Evolutionary conservation across 2,797 vertebrate genomes (phyloP).

Genomic region (Bradypodion pumilum): DNA sequence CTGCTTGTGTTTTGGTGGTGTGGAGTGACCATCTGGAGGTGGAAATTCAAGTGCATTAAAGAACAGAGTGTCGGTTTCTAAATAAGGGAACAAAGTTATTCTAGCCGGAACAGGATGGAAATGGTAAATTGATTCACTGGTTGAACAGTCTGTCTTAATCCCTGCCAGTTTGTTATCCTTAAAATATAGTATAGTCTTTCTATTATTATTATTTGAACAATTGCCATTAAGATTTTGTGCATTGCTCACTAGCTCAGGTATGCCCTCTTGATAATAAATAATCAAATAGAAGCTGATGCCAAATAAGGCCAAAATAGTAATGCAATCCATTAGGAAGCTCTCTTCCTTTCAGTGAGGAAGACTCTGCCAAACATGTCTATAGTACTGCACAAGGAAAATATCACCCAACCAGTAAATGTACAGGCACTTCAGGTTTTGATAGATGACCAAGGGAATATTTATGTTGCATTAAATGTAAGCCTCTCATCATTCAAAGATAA

Average conservation of each 20-base stretch:
- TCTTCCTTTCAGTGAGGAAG: not conserved
- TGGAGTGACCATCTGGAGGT: too few species aligned
- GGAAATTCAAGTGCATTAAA: not conserved
- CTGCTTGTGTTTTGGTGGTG: too few species aligned
- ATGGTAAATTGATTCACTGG: not conserved
- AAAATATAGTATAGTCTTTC: not conserved
- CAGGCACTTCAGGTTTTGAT: conserved; percentile 24
- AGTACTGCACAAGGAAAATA: conserved; percentile 2
- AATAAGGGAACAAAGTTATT: not conserved
- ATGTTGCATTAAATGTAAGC: conserved; percentile 25
- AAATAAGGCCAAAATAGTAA: conserved; percentile 18
- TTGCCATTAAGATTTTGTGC: not conserved
- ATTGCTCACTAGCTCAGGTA: conserved; percentile 21
- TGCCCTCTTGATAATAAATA: conserved; percentile 21
- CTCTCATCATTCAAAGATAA: conserved; percentile 31
- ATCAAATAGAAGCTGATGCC: conserved; percentile 16
- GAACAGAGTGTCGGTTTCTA: not conserved
- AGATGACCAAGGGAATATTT: conserved; percentile 14
- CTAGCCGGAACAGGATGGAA: not conserved
- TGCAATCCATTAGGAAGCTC: conserved; percentile 27
- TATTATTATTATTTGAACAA: conserved; percentile 18
- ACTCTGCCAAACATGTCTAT: conserved; percentile 1
- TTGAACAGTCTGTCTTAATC: not conserved
- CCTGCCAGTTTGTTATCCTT: not conserved
- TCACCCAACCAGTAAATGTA: conserved; percentile 10